Base-by-base conservation (phyloP, 2,888 invertebrate genomes). In the Chydorus sphaericus region DNA sequence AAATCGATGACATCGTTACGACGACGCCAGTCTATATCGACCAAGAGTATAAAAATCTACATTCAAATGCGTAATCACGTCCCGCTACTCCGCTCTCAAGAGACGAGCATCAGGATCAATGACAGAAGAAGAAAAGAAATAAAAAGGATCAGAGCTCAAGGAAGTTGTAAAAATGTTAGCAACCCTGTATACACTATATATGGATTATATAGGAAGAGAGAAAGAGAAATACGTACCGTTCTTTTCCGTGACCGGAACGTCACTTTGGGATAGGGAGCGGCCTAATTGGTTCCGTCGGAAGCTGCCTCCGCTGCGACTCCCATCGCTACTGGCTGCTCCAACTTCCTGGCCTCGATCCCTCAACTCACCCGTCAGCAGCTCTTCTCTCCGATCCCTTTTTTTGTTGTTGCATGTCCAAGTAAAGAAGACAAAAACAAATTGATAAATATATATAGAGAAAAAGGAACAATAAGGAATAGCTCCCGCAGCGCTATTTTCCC, bases 211-310 rank as follows among this genome's bases (percentile, higher is more conserved):
- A 14, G 49, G 26, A 16, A 16, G 29, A 28, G 23, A 29, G 49
- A 26, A 14, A 28, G 11, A 49, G 50, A 30, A 33, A 11, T n/a
- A n/a, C n/a, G n/a, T 54, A 54, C 55, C 55, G 36, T 48, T 55
- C 33, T 49, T 48, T 33, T 55, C 55, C 20, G 55, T 55, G 55
- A 55, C 55, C 23, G 55, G 55, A 16, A 55, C 55, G 49, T 55
- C 55, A 36, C 55, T 55, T 33, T 55, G 55, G n/a, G 55, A 55
- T 48, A 55, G 49, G 33, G 55, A 55, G 55, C 55, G 55, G 30
- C 55, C 55, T 18, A 55, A 39, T 48, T 55, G 55, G 48, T 55
- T 55, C 23, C 55, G 55, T 48, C 55, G 48, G 36, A 48, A 49
- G 53, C 53, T 53, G 33, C 55, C 36, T 33, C 52, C 52, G 52